phyloP scores from a whole-genome alignment of 2,113 vertebrate genomes.

The Zeus faber region DNA sequence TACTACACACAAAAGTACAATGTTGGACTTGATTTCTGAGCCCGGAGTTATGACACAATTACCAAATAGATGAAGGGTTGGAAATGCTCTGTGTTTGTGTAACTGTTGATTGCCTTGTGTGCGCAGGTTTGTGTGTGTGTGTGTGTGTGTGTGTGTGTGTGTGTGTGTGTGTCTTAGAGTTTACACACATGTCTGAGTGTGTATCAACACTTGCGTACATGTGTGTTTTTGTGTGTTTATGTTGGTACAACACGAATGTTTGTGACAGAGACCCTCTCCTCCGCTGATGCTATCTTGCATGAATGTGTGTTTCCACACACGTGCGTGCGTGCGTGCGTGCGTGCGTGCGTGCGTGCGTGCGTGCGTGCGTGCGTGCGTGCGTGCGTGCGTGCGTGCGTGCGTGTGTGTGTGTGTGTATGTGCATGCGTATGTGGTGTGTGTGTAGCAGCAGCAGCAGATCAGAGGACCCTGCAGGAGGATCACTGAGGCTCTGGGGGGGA shows the following conservation, averaged over 20 bases:
- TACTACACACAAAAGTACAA: no score
- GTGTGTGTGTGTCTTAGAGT: no score
- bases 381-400: not conserved
- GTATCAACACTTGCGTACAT: not conserved
- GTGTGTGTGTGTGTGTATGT: not conserved
- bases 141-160: slow-evolving; percentile 1
- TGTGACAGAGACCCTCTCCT: no score
- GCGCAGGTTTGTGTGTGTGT: not conserved
- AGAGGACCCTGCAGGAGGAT: slow-evolving; percentile 66
- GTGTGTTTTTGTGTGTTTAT: not conserved
- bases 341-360: slow-evolving; percentile 9
- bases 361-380: slow-evolving; percentile 6
- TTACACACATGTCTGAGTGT: not conserved
- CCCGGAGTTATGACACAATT: no score
- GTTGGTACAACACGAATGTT: no score
- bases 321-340: not conserved
- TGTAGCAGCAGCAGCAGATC: slow-evolving; percentile 60
- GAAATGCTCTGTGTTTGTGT: not conserved
- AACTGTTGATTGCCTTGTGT: not conserved
- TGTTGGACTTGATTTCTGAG: no score
- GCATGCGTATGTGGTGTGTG: not conserved
- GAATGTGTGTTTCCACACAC: not conserved
- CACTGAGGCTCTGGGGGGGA: slow-evolving; percentile 65
- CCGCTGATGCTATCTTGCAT: not conserved
- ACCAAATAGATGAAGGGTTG: no score